Conservation (phyloP, 2,797 vertebrate genomes). For the Scolopax rusticola region DNA sequence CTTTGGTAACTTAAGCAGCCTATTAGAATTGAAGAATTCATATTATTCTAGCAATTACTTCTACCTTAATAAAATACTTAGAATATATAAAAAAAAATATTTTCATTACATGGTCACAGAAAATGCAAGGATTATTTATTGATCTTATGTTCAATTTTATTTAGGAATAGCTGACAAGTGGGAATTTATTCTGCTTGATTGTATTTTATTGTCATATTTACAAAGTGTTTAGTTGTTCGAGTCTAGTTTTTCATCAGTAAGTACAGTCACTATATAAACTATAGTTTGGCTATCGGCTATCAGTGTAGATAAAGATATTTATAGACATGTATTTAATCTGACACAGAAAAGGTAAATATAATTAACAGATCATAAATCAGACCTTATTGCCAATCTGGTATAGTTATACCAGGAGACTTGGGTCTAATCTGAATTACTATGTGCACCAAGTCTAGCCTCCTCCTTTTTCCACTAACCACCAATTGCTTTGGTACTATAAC, state of each 20-base stretch:
- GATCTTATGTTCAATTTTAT: background rate
- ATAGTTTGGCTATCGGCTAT: background rate
- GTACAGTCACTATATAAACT: background rate
- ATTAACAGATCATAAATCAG: background rate
- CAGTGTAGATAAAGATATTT: background rate
- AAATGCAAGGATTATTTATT: background rate
- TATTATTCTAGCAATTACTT: background rate
- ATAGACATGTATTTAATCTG: background rate
- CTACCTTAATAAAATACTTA: background rate
- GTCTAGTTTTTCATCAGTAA: background rate
- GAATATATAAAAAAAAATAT: background rate
- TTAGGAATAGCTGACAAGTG: background rate
- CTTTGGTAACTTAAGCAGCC: background rate
- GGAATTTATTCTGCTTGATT: background rate
- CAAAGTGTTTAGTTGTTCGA: background rate
- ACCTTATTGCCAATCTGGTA: background rate
- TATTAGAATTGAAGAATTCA: background rate
- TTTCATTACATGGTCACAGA: background rate
- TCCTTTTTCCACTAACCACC: background rate
- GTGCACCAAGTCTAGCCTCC: background rate
- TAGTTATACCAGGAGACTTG: background rate
- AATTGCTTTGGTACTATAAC: background rate
- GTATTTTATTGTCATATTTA: background rate
- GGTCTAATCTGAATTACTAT: background rate
- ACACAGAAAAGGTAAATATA: background rate